A percentile compares a stretch with the other conserved stretches of the same genome.
These are phyloP conservation scores for Tachuris rubrigastra DNA, from an alignment of 2,113 vertebrate genomes.

Conservation along the genomic window DNA sequence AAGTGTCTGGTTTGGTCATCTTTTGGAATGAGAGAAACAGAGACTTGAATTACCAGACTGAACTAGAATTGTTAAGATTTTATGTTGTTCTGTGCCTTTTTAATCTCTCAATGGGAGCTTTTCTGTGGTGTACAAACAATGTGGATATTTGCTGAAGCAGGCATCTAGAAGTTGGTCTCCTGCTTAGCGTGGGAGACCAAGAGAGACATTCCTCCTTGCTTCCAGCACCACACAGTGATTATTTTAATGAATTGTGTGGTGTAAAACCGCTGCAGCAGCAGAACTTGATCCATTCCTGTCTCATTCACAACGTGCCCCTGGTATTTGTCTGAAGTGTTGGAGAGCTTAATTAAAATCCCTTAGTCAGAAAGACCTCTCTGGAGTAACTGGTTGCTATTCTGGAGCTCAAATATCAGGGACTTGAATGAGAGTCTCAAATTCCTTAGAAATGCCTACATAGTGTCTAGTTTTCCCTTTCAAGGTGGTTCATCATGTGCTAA, in stretches of 20 bases:
- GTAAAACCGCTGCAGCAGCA: neutral
- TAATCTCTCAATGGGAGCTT: neutral
- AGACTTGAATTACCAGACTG: neutral
- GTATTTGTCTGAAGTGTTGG: neutral
- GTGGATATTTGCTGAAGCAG: neutral
- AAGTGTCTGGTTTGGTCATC: neutral
- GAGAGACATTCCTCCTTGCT: neutral
- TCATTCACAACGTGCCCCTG: neutral
- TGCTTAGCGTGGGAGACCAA: neutral
- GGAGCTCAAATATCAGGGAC: neutral
- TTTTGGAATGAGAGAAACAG: neutral
- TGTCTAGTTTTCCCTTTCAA: neutral
- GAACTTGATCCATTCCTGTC: neutral
- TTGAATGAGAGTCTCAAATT: neutral
- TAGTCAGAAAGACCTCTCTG: neutral
- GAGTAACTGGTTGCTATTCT: neutral
- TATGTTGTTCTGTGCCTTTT: neutral
- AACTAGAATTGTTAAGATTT: neutral
- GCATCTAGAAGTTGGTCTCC: neutral
- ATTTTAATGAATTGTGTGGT: neutral
- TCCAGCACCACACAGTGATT: neutral
- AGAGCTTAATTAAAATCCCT: neutral
- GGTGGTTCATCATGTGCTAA: neutral
- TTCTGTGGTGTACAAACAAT: neutral
- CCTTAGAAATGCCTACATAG: neutral